Conservation (phyloP, 2,797 vertebrate genomes). For the Spondyliosoma cantharus region DNA sequence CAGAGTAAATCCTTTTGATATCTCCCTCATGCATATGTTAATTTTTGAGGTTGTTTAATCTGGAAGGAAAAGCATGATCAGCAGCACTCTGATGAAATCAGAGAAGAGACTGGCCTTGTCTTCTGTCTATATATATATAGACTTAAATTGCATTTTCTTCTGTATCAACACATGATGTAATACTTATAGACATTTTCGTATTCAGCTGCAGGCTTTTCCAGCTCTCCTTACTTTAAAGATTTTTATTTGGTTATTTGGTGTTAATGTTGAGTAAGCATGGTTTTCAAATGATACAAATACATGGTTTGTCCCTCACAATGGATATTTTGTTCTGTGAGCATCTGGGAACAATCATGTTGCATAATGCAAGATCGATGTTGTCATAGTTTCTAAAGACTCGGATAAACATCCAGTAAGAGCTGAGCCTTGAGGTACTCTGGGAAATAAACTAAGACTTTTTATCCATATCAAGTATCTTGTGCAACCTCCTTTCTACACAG, state of each 20-base stretch:
- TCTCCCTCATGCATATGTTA: not conserved
- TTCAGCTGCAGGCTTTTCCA: not conserved
- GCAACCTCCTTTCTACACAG: constrained; percentile 3
- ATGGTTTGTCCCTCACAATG: not conserved
- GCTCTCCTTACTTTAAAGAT: not conserved
- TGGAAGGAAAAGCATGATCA: not conserved
- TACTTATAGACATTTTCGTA: not conserved
- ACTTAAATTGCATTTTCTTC: not conserved
- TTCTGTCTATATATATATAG: not conserved
- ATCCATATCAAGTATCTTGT: constrained; percentile 33
- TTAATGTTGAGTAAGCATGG: not conserved
- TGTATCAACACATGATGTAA: not conserved
- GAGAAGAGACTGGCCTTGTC: not conserved
- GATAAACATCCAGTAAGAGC: constrained; percentile 41
- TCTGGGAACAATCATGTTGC: constrained; percentile 27
- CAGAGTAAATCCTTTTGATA: constrained; percentile 25
- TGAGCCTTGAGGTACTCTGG: constrained; percentile 50
- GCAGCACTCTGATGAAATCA: not conserved
- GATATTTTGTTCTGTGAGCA: not conserved
- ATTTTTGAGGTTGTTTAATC: constrained; percentile 12
- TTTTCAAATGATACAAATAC: not conserved
- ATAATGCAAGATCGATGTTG: constrained; percentile 38
- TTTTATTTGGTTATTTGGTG: not conserved
- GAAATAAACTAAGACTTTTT: constrained; percentile 54
- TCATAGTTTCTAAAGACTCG: constrained; percentile 39